phyloP scores from a whole-genome alignment of 2,113 vertebrate genomes.

The Phalacrocorax pelagicus region DNA sequence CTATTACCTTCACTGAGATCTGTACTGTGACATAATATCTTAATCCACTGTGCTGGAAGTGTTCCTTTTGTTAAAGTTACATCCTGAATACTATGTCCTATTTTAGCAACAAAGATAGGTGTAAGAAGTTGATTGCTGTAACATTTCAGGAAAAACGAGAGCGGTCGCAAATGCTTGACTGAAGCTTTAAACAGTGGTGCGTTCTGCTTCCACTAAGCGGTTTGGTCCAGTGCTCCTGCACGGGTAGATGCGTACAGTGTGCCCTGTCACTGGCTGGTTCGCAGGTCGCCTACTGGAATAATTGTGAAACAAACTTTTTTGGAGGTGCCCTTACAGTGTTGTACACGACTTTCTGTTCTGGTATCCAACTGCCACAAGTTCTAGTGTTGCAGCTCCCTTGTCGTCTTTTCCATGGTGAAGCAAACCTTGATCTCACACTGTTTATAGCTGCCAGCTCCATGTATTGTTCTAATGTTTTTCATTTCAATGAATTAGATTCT shows the following conservation, averaged over 20 bases:
- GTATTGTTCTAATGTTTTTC: background rate
- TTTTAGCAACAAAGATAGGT: background rate
- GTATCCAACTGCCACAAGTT: background rate
- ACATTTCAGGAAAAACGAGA: background rate
- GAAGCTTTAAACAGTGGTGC: background rate
- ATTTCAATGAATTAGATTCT: background rate
- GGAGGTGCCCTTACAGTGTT: background rate
- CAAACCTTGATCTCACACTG: background rate
- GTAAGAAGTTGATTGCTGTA: background rate
- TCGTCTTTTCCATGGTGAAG: background rate
- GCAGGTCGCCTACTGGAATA: background rate
- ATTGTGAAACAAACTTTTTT: background rate
- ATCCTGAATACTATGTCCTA: background rate
- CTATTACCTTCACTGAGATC: background rate
- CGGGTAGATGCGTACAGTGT: background rate
- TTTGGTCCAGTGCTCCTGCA: background rate
- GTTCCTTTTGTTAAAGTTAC: background rate
- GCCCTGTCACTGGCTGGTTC: background rate
- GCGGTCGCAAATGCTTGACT: background rate
- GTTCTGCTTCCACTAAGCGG: background rate
- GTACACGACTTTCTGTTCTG: background rate
- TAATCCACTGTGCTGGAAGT: background rate
- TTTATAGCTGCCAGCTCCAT: background rate
- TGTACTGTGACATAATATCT: background rate
- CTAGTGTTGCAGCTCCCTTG: background rate